Percentiles rank a stretch among this genome's conserved stretches.
phyloP scores from a whole-genome alignment of 2,113 vertebrate species.

The Lepisosteus osseus region DNA sequence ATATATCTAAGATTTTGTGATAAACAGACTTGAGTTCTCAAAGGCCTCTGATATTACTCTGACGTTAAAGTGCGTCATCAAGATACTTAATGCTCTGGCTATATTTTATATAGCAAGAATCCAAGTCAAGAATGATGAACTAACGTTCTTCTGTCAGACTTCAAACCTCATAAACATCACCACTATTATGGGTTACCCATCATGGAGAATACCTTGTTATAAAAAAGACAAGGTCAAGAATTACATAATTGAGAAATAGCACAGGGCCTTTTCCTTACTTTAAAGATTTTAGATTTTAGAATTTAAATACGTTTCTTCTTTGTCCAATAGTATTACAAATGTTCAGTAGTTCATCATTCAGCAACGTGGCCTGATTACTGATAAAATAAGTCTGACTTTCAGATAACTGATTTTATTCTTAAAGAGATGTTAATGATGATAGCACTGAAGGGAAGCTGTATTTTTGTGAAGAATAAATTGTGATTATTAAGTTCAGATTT shows the following conservation, averaged over 20 bases:
- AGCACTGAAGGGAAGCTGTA: neutral
- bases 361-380: neutral
- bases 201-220: too few relatives aligned
- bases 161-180: too few relatives aligned
- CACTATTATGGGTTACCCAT: too few relatives aligned
- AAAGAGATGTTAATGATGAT: neutral
- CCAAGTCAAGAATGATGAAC: too few relatives aligned
- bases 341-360: neutral
- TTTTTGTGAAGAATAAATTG: neutral
- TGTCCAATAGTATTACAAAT: neutral
- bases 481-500: neutral
- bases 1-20: neutral
- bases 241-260: too few relatives aligned
- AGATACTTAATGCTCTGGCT: neutral
- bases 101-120: neutral
- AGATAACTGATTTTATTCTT: neutral
- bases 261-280: too few relatives aligned
- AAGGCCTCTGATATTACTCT: neutral
- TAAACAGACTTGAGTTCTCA: neutral
- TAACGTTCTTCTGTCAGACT: too few relatives aligned
- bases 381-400: neutral
- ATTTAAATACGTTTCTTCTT: too few relatives aligned
- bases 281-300: too few relatives aligned
- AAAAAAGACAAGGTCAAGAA: too few relatives aligned
- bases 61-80: neutral